Percentiles rank a stretch among this genome's conserved stretches.
Evolutionary conservation across 2,797 vertebrate genomes (phyloP).

Genomic region (Sphaeramia orbicularis): DNA sequence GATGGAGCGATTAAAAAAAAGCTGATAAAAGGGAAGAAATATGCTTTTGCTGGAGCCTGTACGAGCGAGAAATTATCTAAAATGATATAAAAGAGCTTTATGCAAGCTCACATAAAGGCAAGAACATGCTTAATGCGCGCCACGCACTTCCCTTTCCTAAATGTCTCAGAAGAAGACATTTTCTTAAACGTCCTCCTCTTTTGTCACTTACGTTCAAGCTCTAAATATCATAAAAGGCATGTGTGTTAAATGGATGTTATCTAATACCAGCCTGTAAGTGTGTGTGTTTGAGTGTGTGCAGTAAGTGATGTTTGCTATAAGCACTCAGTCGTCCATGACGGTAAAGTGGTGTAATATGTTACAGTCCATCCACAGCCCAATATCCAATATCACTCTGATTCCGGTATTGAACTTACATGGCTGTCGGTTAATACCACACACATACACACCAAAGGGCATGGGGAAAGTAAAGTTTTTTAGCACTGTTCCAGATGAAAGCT

Average conservation of each 20-base stretch:
- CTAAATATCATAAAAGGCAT: constrained; percentile 58
- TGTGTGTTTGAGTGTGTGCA: constrained; percentile 45
- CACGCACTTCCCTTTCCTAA: constrained; percentile 36
- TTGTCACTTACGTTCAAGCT: constrained; percentile 54
- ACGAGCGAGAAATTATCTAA: constrained; percentile 66
- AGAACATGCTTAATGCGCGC: constrained; percentile 57
- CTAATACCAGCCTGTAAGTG: constrained; percentile 7
- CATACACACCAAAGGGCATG: constrained; percentile 16
- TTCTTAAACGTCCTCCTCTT: constrained; percentile 47
- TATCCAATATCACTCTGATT: constrained; percentile 64
- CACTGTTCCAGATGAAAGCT: constrained; percentile 9
- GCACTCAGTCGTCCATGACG: constrained; percentile 58
- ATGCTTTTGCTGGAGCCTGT: constrained; percentile 58
- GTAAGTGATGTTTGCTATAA: constrained; percentile 70
- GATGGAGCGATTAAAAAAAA: constrained; percentile 62
- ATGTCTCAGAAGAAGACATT: constrained; percentile 31
- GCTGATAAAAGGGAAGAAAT: constrained; percentile 73
- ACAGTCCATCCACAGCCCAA: constrained; percentile 36
- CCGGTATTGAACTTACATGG: constrained; percentile 48
- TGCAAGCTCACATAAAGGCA: constrained; percentile 48
- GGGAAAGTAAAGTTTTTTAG: constrained; percentile 20
- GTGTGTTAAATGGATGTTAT: constrained; percentile 58
- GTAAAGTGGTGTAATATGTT: constrained; percentile 68
- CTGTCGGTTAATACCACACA: constrained; percentile 38
- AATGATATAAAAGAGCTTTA: constrained; percentile 72